These are phyloP conservation scores for Aplodontia rufa DNA, from an alignment of 2,113 vertebrate species.

Conservation along the genomic window DNA sequence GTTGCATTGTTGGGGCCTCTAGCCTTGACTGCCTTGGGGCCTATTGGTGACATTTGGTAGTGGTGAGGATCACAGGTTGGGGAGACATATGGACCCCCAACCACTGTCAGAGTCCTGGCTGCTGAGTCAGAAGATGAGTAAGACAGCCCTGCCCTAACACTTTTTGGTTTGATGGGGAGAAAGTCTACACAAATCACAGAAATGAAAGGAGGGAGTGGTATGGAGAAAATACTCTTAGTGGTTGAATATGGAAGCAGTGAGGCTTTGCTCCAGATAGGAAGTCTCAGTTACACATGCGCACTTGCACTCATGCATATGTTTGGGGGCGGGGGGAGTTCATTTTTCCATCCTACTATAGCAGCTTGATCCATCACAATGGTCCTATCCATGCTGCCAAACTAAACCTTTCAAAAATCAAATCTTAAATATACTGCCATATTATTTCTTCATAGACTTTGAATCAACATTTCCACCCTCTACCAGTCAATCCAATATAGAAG, in stretches of 20 bases:
- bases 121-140: neutral
- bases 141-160: neutral
- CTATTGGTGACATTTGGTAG: neutral
- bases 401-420: neutral
- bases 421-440: neutral
- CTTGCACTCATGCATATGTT: too few relatives aligned
- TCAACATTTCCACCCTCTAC: neutral
- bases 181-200: neutral
- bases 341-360: neutral
- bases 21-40: neutral
- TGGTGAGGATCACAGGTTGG: neutral
- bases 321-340: neutral
- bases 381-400: neutral
- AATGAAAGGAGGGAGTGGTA: neutral
- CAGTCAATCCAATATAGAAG: neutral
- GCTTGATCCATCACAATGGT: neutral
- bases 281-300: too few relatives aligned
- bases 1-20: neutral
- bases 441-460: slow-evolving; percentile 24
- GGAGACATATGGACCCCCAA: neutral
- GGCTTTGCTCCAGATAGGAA: neutral
- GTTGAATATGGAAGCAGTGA: neutral
- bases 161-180: neutral
- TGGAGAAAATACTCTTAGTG: neutral
- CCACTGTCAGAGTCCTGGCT: neutral